Base-by-base conservation (phyloP, 2,797 vertebrate genomes). In the Darevskia mixta region DNA sequence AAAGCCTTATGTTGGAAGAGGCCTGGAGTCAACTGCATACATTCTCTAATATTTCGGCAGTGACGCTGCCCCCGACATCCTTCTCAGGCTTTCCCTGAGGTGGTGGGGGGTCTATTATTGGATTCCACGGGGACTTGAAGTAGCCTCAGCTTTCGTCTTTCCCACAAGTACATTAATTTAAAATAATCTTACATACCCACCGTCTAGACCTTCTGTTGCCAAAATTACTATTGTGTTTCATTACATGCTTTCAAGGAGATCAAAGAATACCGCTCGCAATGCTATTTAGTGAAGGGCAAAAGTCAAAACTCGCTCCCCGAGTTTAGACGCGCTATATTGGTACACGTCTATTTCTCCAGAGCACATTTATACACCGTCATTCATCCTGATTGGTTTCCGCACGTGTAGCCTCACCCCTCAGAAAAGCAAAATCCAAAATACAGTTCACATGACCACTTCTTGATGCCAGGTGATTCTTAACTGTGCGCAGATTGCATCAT, bases 191-290 rank as follows among this genome's bases (percentile, higher is more conserved):
- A 32, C 1, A 0, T 0, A 75, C 87, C 8, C 58, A 80, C 10
- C 43, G 66, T 49, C n/a, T 0, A 0, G 67, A 85, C 85, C 29
- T 13, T n/a, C 45, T 0, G 13, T 72, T 87, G 79, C 71, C 87
- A 83, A 61, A 90, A 82, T 73, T 25, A 83, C 35, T 83, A 35
- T 80, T 38, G 75, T 43, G 71, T 41, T 77, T 89, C 66, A 13
- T 61, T 79, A 10, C 0, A 8, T 23, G 71, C 5, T 75, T 80
- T 23, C 27, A 0, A 4, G 0, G 3, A 79, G 86, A 83, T 0
- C 0, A 86, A 91, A 90, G n/a, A 13, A 69, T 71, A 75, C n/a
- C 66, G n/a, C n/a, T 69, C 79, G 58, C 0, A 0, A 8, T 2
- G 23, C 58, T 18, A 5, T 66, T 32, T 86, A 29, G 15, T 29